A percentile compares a stretch with the other conserved stretches of the same genome.
These are phyloP conservation scores for Nilaparvata lugens DNA, from an alignment of 1,140 invertebrate species.

Conservation along the genomic window DNA sequence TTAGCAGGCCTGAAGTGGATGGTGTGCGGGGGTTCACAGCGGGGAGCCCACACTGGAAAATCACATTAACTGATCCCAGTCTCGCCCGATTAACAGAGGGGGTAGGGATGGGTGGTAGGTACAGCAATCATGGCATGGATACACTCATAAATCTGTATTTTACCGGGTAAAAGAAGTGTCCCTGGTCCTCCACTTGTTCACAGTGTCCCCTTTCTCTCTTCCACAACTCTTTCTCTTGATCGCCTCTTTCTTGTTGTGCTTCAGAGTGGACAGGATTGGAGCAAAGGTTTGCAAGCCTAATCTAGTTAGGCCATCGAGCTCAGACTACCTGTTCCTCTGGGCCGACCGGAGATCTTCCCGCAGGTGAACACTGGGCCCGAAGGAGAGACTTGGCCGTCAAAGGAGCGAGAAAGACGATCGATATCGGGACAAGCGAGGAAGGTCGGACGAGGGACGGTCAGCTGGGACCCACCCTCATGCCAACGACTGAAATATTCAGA, in stretches of 20 bases:
- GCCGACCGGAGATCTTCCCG: background rate
- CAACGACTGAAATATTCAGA: background rate
- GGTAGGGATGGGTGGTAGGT: too few relatives aligned
- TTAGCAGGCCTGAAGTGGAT: too few relatives aligned
- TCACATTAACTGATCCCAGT: background rate
- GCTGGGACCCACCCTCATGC: background rate
- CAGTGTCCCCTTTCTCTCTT: background rate
- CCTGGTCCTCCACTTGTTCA: background rate
- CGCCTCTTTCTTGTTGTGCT: too few relatives aligned
- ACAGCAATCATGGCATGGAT: background rate
- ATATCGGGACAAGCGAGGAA: background rate
- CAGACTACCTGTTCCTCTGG: background rate
- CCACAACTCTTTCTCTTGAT: background rate
- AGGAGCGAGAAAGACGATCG: background rate
- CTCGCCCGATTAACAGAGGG: background rate
- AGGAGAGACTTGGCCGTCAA: background rate
- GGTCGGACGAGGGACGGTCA: background rate
- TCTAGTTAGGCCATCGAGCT: too few relatives aligned
- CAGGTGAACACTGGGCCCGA: background rate
- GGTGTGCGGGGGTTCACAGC: too few relatives aligned
- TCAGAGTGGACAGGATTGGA: too few relatives aligned
- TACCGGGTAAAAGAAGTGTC: background rate
- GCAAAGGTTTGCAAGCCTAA: too few relatives aligned
- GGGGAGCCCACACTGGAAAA: background rate
- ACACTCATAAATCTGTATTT: slow-evolving; percentile 3